Evolutionary conservation across 2,113 vertebrate species (phyloP), one percentile per base, ranked within the genome.

Genomic region (Vicugna pacos): DNA sequence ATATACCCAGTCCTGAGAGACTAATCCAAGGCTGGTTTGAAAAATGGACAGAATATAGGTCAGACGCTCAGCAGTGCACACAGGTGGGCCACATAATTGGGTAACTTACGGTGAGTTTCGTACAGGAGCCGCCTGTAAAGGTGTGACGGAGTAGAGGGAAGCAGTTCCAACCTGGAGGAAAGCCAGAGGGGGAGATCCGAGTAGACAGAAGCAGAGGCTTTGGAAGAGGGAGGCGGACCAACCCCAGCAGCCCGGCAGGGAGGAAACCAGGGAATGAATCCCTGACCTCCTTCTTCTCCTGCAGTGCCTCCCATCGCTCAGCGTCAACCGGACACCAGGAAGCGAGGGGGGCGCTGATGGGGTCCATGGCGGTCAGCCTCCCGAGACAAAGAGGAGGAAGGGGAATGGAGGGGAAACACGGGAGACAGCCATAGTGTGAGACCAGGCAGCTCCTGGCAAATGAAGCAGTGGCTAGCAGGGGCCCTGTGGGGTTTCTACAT

Each of bases 381-480:
- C 48, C 2, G 28, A 38, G 42, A 52, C 72, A 79, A 58, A 79
- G 15, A 48, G 35, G 28, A 46, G 73, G 72, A 52, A 1, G 11
- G 64, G 19, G 46, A 35, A 22, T 2, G 50, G 3, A 5, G 35
- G n/a, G n/a, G 22, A 24, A 46, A 28, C 9, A 0, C 28, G 19
- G n/a, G 6, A 65, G 65, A 4, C 3, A 8, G 8, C n/a, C 48
- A 6, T 1, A 5, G 48, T 0, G 12, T 20, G 56, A 58, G n/a
- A 6, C 4, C 14, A 35, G 30, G 42, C 56, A 12, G 48, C 4
- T 26, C 67, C 67, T 35, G 58, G 35, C 10, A 38, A 28, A 69
- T 15, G 24, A 58, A 65, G 58, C 35, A 6, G 22, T 24, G 58
- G 35, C 17, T 6, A 54, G 35, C 42, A 22, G 54, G 52, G 42